Evolutionary conservation across 2,113 vertebrate genomes (phyloP).

Genomic region (Ellobius talpinus): DNA sequence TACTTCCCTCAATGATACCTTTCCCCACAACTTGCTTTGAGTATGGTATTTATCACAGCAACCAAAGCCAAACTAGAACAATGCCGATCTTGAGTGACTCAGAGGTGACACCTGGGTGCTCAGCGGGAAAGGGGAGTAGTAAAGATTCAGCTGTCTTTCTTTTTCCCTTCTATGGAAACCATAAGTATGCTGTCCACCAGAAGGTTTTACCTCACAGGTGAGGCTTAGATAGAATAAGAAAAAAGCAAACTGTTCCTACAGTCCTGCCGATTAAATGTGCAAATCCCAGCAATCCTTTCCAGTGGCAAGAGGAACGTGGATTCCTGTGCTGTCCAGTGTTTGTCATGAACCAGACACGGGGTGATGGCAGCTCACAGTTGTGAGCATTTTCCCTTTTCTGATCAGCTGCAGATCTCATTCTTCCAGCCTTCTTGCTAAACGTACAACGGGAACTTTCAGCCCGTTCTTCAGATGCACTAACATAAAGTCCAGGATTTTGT

Average conservation of each 20-base stretch:
- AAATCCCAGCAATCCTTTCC: background rate
- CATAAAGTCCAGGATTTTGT: background rate
- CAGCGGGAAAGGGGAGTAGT: background rate
- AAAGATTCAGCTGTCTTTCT: background rate
- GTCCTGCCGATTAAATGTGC: background rate
- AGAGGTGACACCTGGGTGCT: background rate
- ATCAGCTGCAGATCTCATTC: background rate
- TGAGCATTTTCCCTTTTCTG: background rate
- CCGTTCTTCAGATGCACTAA: conserved; percentile 3
- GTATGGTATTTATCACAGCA: background rate
- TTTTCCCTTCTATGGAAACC: conserved; percentile 31
- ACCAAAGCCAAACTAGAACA: background rate
- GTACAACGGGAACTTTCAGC: background rate
- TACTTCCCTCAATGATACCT: background rate
- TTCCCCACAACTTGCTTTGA: background rate
- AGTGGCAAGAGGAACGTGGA: background rate
- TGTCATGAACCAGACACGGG: background rate
- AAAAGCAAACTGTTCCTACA: background rate
- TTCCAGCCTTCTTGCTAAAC: background rate
- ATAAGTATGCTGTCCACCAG: background rate
- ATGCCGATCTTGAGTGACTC: conserved; percentile 8
- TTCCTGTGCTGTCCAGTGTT: background rate
- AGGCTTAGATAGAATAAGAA: background rate
- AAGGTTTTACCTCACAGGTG: background rate
- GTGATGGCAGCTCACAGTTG: background rate